phyloP scores from a whole-genome alignment of 2,113 vertebrate species.

The Rhineura floridana region DNA sequence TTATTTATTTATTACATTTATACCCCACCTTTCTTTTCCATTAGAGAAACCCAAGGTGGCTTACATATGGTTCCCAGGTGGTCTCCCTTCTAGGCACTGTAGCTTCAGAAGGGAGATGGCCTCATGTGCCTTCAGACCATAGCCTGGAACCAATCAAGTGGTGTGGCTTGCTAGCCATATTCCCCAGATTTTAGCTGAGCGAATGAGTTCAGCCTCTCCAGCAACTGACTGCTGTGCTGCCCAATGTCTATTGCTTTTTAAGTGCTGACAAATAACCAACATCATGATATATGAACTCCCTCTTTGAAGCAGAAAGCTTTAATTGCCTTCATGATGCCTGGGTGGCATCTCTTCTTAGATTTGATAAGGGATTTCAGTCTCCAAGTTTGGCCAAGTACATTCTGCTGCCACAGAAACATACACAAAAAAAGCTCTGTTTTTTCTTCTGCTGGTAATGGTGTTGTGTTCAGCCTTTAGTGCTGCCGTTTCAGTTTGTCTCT shows the following conservation, averaged over 20 bases:
- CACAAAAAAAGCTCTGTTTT: background rate
- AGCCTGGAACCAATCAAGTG: too few relatives aligned
- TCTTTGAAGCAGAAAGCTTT: background rate
- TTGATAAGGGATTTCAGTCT: slow-evolving; percentile 23
- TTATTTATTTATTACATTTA: too few relatives aligned
- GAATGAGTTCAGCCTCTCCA: background rate
- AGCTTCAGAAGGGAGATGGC: too few relatives aligned
- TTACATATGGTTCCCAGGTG: too few relatives aligned
- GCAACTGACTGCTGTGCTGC: background rate
- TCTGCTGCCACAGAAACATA: background rate
- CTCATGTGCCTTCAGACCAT: too few relatives aligned
- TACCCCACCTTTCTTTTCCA: too few relatives aligned
- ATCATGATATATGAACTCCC: background rate
- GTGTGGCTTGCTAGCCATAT: background rate
- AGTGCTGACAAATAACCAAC: background rate
- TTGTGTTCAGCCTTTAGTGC: slow-evolving; percentile 23
- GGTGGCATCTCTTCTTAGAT: background rate
- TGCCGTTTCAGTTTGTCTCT: slow-evolving; percentile 53
- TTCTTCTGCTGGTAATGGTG: slow-evolving; percentile 9
- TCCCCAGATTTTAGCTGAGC: background rate
- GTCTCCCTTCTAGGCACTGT: too few relatives aligned
- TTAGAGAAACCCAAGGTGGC: too few relatives aligned
- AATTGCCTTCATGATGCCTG: background rate
- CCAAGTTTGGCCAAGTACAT: background rate
- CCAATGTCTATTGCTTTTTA: background rate